phyloP scores from a whole-genome alignment of 2,888 invertebrate species.

The Synergus japonicus region DNA sequence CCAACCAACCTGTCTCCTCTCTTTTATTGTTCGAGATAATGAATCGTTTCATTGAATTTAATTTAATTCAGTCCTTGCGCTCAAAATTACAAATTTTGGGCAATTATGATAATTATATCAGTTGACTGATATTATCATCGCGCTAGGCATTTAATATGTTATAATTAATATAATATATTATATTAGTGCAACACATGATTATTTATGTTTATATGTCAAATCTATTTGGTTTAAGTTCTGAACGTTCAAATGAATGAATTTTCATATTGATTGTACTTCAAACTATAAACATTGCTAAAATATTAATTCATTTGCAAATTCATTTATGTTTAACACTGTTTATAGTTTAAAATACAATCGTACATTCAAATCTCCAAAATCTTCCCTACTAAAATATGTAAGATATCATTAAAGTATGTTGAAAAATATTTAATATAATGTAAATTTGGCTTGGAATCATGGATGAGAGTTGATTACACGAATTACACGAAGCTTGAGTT shows the following conservation, averaged over 20 bases:
- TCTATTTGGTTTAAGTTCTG: too few relatives aligned
- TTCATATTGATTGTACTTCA: too few relatives aligned
- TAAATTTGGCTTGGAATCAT: not conserved
- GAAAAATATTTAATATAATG: too few relatives aligned
- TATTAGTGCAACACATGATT: not conserved
- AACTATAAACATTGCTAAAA: too few relatives aligned
- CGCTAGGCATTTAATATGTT: not conserved
- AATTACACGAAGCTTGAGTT: constrained; percentile 15
- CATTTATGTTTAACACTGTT: too few relatives aligned
- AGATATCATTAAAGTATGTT: too few relatives aligned
- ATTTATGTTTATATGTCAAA: not conserved
- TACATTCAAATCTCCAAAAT: not conserved
- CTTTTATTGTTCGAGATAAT: not conserved
- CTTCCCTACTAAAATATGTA: not conserved
- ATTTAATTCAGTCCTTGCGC: not conserved
- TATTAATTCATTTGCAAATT: too few relatives aligned
- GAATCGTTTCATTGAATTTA: not conserved
- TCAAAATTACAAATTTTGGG: not conserved
- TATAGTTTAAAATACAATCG: too few relatives aligned
- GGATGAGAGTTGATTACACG: not conserved
- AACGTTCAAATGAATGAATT: too few relatives aligned
- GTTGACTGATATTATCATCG: not conserved
- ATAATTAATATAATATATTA: too few relatives aligned
- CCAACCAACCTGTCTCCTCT: not conserved
- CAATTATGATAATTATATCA: not conserved